Evolutionary conservation across 2,888 invertebrate species (phyloP).

Genomic region (Tachina grossa): DNA sequence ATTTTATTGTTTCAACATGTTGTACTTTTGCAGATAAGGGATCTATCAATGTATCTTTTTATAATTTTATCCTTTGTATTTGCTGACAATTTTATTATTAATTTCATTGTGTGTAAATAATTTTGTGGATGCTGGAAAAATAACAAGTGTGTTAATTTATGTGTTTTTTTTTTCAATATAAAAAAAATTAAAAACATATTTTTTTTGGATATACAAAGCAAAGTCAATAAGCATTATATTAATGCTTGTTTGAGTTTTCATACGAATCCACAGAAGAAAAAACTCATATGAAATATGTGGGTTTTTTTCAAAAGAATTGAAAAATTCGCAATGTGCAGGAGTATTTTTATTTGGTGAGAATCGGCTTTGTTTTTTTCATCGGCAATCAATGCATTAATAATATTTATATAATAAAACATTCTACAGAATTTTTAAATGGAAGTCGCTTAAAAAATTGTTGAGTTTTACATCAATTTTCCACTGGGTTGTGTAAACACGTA

Average conservation of each 20-base stretch:
- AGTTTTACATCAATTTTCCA: too few relatives aligned
- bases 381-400: too few relatives aligned
- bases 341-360: too few relatives aligned
- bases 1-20: conserved; percentile 18
- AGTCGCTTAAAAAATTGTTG: too few relatives aligned
- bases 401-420: too few relatives aligned
- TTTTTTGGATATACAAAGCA: background rate
- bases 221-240: background rate
- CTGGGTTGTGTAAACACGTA: too few relatives aligned
- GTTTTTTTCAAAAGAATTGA: too few relatives aligned
- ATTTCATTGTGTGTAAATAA: conserved; percentile 4
- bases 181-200: background rate
- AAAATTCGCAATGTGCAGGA: too few relatives aligned
- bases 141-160: background rate
- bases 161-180: background rate
- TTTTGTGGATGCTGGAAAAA: background rate
- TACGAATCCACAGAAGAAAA: background rate
- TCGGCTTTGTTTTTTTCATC: too few relatives aligned
- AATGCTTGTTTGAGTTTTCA: background rate
- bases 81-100: conserved; percentile 42
- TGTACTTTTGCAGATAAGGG: conserved; percentile 5
- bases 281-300: too few relatives aligned
- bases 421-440: too few relatives aligned
- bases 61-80: background rate
- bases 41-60: background rate